Base-by-base conservation (phyloP, 2,797 vertebrate species). In the Sternotherus odoratus region DNA sequence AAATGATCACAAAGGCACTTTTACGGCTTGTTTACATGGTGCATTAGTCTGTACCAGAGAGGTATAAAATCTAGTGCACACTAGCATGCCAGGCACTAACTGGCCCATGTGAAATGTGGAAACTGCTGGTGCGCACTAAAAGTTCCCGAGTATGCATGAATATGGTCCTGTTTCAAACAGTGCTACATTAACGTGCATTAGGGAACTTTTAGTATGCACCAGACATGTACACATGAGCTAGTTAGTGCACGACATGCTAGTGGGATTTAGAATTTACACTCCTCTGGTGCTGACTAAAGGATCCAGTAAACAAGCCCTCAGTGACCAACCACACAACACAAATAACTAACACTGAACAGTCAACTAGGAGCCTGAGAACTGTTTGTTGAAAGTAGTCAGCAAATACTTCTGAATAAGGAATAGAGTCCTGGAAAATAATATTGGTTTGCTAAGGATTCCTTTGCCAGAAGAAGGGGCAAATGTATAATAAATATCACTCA, bases 401-500 rank as follows among this genome's bases (percentile, higher is more conserved):
- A 90, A 85, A 77, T 53, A 56, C 30, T 92, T 89, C 36, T 33
- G 93, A 91, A 90, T 39, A 69, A 83, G 81, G 79, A 77, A 21
- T 36, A 86, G 28, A 60, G 16, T 33, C 12, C 28, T 12, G 30
- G 56, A 30, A 57, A 57, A 57, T 28, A 21, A 8, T 39, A 28
- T 19, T 49, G 30, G 56, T 53, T 93, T 78, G 46, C 74, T 51
- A 80, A 23, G 50, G 13, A 33, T 74, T 90, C 60, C 82, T 77
- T 53, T 80, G 49, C n/a, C 39, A 79, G 48, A 86, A 87, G 81
- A 74, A 95, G 93, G 77, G 50, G 6, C 53, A 90, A 79, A 26
- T 36, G 92, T 87, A 72, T 63, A 87, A 90, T 53, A 89, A 91
- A 94, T 82, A 86, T 28, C 84, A 80, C 23, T 80, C 83, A 82